phyloP scores from a whole-genome alignment of 2,113 vertebrate genomes.

The Cyprinodon brontotheroides region DNA sequence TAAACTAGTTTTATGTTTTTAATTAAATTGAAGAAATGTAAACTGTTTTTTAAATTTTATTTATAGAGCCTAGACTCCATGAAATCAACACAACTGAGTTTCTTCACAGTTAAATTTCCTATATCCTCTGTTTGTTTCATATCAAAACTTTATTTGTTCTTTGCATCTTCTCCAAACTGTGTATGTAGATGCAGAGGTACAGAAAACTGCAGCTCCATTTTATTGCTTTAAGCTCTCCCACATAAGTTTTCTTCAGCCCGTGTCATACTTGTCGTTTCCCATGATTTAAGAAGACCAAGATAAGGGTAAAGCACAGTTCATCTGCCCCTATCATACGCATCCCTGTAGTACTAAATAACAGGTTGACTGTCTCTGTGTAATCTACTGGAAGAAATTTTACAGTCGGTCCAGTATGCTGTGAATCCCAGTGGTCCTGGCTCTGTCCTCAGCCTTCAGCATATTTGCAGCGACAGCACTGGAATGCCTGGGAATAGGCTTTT shows the following conservation, averaged over 20 bases:
- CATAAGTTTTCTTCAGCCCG: background rate
- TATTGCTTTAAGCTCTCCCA: conserved; percentile 2
- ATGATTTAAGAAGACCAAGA: conserved; percentile 1
- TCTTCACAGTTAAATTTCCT: background rate
- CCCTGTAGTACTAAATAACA: conserved; percentile 33
- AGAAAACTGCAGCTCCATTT: conserved; percentile 10
- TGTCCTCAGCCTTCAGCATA: conserved; percentile 46
- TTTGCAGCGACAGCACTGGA: conserved; percentile 63
- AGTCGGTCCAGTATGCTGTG: conserved; percentile 18
- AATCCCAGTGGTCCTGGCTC: conserved; percentile 43
- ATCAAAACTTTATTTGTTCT: background rate
- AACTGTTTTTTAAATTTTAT: background rate
- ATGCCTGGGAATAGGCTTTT: conserved; percentile 75
- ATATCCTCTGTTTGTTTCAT: background rate
- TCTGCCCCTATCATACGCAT: conserved; percentile 18
- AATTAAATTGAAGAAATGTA: too few relatives aligned
- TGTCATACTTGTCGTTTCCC: conserved; percentile 5
- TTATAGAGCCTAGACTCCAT: rapidly evolving
- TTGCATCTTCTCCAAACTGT: background rate
- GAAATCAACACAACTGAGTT: background rate
- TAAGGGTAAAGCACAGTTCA: conserved; percentile 7
- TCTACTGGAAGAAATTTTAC: conserved; percentile 42
- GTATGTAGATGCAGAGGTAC: background rate
- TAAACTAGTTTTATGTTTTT: too few relatives aligned
- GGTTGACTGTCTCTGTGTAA: conserved; percentile 23